phyloP scores from a whole-genome alignment of 2,888 invertebrate species.

The Galeruca laticollis region DNA sequence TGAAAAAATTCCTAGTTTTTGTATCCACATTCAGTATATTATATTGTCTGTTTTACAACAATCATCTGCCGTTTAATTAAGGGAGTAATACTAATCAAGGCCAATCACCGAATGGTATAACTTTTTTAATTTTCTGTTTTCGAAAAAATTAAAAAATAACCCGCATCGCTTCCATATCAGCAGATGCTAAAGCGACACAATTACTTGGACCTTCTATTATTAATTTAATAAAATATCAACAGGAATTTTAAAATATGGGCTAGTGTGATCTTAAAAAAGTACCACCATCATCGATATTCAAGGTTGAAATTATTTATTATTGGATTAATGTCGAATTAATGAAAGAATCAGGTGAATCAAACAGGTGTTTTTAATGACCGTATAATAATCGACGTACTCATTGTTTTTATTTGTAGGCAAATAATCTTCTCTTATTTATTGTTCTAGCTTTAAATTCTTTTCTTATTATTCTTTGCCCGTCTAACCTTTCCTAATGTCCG shows the following conservation, averaged over 20 bases:
- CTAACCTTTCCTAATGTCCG: too few relatives aligned
- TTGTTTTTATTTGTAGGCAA: too few relatives aligned
- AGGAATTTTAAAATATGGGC: constrained; percentile 4
- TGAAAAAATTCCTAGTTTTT: too few relatives aligned
- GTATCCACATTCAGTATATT: too few relatives aligned
- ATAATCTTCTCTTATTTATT: too few relatives aligned
- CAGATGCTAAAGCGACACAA: not conserved
- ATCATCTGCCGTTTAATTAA: not conserved
- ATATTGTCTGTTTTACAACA: too few relatives aligned
- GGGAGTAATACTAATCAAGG: not conserved
- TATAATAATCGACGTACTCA: too few relatives aligned
- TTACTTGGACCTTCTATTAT: not conserved
- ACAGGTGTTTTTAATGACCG: not conserved
- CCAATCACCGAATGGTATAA: not conserved
- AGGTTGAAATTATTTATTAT: not conserved
- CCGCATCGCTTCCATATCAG: not conserved
- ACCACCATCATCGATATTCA: not conserved
- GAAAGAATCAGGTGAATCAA: not conserved
- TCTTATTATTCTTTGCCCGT: too few relatives aligned
- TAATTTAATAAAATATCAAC: not conserved
- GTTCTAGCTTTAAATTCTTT: too few relatives aligned
- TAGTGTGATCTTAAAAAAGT: not conserved
- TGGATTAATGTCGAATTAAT: not conserved
- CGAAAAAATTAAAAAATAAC: not conserved
- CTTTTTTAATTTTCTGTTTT: not conserved